Conservation (phyloP, 2,888 invertebrate species). For the Dasypogon diadema region DNA sequence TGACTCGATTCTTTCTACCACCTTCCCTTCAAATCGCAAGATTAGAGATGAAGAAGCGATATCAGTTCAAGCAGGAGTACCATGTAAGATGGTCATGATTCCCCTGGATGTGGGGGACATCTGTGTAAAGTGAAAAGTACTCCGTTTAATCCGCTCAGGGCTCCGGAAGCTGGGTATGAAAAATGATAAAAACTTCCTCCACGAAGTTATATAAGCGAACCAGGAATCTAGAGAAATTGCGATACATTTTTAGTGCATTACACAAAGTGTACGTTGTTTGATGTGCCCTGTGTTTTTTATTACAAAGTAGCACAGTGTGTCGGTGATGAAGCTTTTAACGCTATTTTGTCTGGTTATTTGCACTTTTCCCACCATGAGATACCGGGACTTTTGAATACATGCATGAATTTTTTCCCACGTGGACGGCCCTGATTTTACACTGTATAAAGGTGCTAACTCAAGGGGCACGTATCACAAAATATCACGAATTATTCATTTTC, state of each 20-base stretch:
- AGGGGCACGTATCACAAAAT: neutral
- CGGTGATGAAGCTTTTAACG: neutral
- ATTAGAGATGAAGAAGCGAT: slow-evolving; percentile 10
- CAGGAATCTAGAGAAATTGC: neutral
- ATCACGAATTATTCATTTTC: neutral
- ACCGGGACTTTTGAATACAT: neutral
- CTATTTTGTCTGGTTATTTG: neutral
- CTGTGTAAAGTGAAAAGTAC: neutral
- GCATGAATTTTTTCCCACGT: neutral
- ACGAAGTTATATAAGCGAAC: neutral
- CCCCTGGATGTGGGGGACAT: neutral
- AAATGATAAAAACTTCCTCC: neutral
- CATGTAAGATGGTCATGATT: neutral
- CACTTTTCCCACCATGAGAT: neutral
- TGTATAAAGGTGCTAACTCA: neutral
- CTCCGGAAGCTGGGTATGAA: neutral
- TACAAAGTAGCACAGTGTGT: neutral
- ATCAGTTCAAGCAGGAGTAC: neutral
- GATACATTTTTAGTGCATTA: neutral
- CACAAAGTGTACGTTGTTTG: neutral
- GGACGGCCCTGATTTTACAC: neutral
- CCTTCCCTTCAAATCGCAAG: neutral
- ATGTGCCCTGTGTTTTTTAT: neutral
- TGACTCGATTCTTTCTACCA: neutral
- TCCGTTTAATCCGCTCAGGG: neutral